These are phyloP conservation scores for Drosophila multiciliata DNA, from an alignment of 2,888 invertebrate species.

Conservation along the genomic window DNA sequence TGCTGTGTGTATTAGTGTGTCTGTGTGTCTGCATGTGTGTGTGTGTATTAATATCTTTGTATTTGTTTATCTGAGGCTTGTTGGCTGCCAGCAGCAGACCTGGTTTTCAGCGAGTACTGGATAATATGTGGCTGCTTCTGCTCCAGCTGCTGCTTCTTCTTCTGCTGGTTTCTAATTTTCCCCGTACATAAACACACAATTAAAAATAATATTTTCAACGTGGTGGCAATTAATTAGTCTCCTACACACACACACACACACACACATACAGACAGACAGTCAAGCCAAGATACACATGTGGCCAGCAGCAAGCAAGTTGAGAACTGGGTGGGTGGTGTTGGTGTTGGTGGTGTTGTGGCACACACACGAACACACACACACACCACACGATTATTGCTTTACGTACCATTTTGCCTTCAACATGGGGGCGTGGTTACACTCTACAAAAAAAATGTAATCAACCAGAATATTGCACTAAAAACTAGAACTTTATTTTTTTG, in stretches of 20 bases:
- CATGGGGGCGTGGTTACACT: background rate
- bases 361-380: background rate
- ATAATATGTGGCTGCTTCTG: constrained; percentile 20
- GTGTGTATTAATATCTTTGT: constrained; percentile 25
- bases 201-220: constrained; percentile 83
- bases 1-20: constrained; percentile 19
- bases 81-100: constrained; percentile 46
- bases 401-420: background rate
- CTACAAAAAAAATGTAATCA: background rate
- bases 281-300: constrained; percentile 39
- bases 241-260: constrained; percentile 36
- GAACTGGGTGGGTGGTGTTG: constrained; percentile 3
- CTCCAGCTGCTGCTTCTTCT: constrained; percentile 14
- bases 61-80: constrained; percentile 43
- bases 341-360: background rate
- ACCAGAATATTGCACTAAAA: background rate
- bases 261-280: background rate
- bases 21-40: constrained; percentile 11
- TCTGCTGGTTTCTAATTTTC: constrained; percentile 16
- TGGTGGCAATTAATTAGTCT: constrained; percentile 82
- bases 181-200: constrained; percentile 80
- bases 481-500: no score
- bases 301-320: constrained; percentile 8
- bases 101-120: constrained; percentile 26
- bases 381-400: constrained; percentile 30